Conservation (phyloP, 2,888 invertebrate species). For the Luperina nickerlii region DNA sequence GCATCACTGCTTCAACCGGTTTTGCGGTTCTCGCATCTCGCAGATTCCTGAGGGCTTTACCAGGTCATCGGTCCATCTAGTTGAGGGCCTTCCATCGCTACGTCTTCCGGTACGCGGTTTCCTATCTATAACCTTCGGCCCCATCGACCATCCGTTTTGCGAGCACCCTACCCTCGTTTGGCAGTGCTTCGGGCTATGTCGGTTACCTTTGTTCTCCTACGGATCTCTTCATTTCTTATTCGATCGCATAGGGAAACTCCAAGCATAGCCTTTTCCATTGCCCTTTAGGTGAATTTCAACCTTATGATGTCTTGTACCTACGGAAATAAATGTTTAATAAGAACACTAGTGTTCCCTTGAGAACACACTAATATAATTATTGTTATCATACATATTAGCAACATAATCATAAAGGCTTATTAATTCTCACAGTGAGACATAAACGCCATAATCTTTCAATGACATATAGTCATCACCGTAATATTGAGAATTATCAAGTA, state of each 20-base stretch:
- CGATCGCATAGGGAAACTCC: too few relatives aligned
- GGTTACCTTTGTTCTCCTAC: too few relatives aligned
- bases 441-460: constrained; percentile 8
- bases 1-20: neutral
- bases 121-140: too few relatives aligned
- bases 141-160: too few relatives aligned
- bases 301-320: neutral
- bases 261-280: too few relatives aligned
- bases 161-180: too few relatives aligned
- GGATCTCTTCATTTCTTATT: too few relatives aligned
- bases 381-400: neutral
- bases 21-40: neutral
- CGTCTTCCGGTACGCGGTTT: neutral
- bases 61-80: neutral
- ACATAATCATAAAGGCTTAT: neutral
- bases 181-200: too few relatives aligned
- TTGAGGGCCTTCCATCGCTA: neutral
- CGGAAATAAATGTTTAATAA: neutral
- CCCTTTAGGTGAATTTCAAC: too few relatives aligned
- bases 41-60: too few relatives aligned
- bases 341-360: neutral
- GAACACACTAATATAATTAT: neutral
- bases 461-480: neutral
- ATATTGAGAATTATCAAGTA: neutral
- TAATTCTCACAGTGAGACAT: neutral